These are phyloP conservation scores for Monodelphis domestica DNA, from an alignment of 2,797 vertebrate genomes.

Conservation along the genomic window DNA sequence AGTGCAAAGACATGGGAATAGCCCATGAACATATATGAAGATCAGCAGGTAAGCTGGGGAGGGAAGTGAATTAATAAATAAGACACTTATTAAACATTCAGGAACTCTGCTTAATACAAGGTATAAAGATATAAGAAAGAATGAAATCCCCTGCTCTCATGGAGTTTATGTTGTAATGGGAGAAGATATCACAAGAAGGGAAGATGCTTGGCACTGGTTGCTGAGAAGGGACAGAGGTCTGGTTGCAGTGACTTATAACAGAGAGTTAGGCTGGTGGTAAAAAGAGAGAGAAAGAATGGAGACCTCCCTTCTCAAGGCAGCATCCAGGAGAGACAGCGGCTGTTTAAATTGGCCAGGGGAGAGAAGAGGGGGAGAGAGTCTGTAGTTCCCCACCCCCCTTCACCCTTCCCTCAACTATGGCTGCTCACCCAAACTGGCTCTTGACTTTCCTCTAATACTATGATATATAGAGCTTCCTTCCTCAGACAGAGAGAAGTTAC, in stretches of 20 bases:
- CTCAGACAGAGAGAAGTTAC: too few relatives aligned
- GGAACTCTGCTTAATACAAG: neutral
- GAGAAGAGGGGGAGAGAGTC: too few relatives aligned
- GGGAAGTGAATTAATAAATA: neutral
- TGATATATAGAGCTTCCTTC: too few relatives aligned
- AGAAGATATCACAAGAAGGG: neutral
- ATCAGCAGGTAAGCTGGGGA: neutral
- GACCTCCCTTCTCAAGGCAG: too few relatives aligned
- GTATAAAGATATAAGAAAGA: neutral
- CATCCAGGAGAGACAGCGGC: too few relatives aligned
- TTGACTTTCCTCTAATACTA: too few relatives aligned
- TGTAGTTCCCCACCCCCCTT: too few relatives aligned
- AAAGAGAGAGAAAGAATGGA: too few relatives aligned
- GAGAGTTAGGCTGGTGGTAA: too few relatives aligned
- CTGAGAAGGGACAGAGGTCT: neutral
- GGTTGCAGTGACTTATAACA: neutral
- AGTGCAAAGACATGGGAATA: neutral
- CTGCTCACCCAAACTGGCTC: too few relatives aligned
- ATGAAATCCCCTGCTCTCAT: neutral
- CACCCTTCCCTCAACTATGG: too few relatives aligned
- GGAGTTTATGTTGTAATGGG: neutral
- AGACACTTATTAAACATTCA: neutral
- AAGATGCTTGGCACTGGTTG: neutral
- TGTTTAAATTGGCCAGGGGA: too few relatives aligned
- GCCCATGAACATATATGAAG: neutral